Evolutionary conservation across 2,888 invertebrate species (phyloP).

Genomic region (Tetramorium bicarinatum): DNA sequence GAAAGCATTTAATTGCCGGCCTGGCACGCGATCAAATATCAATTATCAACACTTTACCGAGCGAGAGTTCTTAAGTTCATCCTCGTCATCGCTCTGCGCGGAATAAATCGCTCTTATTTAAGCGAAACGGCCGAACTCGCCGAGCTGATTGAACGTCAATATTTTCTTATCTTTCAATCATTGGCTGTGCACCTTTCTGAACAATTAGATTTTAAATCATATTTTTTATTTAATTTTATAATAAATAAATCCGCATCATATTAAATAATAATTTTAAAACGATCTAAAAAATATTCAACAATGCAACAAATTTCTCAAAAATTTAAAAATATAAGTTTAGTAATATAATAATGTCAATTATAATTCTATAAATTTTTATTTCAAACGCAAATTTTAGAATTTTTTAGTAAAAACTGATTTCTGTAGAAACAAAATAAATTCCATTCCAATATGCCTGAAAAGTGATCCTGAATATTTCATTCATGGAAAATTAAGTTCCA

Average conservation of each 20-base stretch:
- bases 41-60: slow-evolving; percentile 51
- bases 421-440: neutral
- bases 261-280: slow-evolving; percentile 1
- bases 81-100: slow-evolving; percentile 26
- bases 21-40: slow-evolving; percentile 57
- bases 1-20: slow-evolving; percentile 55
- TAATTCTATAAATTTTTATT: neutral
- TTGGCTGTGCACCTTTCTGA: neutral
- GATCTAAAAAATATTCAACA: neutral
- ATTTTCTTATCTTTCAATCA: slow-evolving; percentile 3
- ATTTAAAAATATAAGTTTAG: neutral
- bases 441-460: neutral
- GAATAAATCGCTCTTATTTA: slow-evolving; percentile 42
- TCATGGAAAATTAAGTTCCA: neutral
- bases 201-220: neutral
- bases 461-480: neutral
- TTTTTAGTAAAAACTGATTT: slow-evolving; percentile 1
- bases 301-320: neutral
- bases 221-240: slow-evolving; percentile 5
- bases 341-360: neutral
- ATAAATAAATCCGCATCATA: neutral
- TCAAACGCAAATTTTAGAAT: neutral
- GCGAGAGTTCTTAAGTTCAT: slow-evolving; percentile 43
- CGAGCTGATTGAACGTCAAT: neutral
- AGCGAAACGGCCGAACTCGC: slow-evolving; percentile 16